Evolutionary conservation across 2,113 vertebrate species (phyloP), one percentile per base, ranked within the genome.

Genomic region (Cervus canadensis): DNA sequence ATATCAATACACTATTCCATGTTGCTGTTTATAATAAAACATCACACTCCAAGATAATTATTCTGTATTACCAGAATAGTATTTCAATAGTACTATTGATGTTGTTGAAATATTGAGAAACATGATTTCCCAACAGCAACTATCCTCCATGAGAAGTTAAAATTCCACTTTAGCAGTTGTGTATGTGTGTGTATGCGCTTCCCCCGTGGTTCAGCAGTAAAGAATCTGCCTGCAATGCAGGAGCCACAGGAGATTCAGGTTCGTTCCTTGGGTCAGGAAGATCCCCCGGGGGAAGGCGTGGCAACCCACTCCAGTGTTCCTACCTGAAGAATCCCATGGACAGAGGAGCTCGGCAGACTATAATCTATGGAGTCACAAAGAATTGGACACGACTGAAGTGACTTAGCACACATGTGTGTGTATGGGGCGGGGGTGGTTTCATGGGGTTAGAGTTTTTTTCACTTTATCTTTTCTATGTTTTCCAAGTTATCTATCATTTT

Each of bases 11-110:
- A 52, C 76, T 96, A 25, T 25, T 84, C 15, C 43, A 74, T 67
- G 50, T 56, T 67, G 23, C 48, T 91, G 33, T 94, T 92, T 95
- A 89, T 57, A 96, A 95, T 95, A 95, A 97, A 95, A 94, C 23
- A 78, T 89, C 62, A 30, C 3, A 25, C 19, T 87, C 62, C 93
- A 94, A 54, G 67, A 57, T 64, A 96, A 93, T 84, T 96, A 28
- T 95, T 71, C 15, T 93, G 28, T 67, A 71, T 94, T 93, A 87
- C 3, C 59, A 93, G 62, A 96, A 92, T 95, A 90, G 62, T 83
- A 87, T 94, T 96, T 97, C 87, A 97, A 56, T 93, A 86, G 50
- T 93, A 60, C 43, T 96, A 89, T 56, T 95, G 54, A 91, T 59
- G n/a, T 83, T 59, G 43, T 56, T 62, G 48, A 97, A 97, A 86